These are phyloP conservation scores for Galerucella calmariensis DNA, from an alignment of 2,888 invertebrate species.

Conservation along the genomic window DNA sequence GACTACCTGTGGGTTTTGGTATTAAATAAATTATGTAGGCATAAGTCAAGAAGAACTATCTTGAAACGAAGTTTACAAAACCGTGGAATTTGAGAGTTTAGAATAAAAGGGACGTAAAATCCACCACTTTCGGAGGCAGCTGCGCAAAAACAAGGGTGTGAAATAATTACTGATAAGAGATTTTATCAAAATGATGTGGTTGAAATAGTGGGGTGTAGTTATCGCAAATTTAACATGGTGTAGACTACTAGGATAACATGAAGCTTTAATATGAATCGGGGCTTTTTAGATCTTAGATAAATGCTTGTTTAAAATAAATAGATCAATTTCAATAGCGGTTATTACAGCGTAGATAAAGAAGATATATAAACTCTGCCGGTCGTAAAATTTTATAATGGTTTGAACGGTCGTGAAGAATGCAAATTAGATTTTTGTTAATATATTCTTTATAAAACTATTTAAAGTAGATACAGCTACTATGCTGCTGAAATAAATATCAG, in stretches of 20 bases:
- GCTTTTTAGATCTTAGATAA: slow-evolving; percentile 59
- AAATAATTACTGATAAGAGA: slow-evolving; percentile 31
- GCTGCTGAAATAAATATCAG: no score
- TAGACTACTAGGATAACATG: slow-evolving; percentile 52
- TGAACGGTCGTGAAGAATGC: slow-evolving; percentile 4
- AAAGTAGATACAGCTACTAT: background rate
- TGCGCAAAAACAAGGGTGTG: slow-evolving; percentile 25
- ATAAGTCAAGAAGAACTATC: no score
- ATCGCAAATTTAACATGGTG: slow-evolving; percentile 35
- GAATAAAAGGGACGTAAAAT: slow-evolving; percentile 1
- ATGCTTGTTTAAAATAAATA: slow-evolving; percentile 52
- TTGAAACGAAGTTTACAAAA: no score
- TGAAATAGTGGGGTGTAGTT: slow-evolving; percentile 27
- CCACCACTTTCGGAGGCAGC: background rate
- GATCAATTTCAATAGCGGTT: slow-evolving; percentile 42
- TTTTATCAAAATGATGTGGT: slow-evolving; percentile 25
- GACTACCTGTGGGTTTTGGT: no score
- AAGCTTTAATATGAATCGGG: slow-evolving; percentile 59
- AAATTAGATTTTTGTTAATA: no score
- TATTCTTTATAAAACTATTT: background rate
- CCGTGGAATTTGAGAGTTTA: background rate
- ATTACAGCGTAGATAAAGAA: slow-evolving; percentile 18
- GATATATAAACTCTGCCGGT: slow-evolving; percentile 23
- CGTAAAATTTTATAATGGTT: slow-evolving; percentile 24
- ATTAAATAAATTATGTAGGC: no score